Base-by-base conservation (phyloP, 2,888 invertebrate species). In the Ligdia adustata region DNA sequence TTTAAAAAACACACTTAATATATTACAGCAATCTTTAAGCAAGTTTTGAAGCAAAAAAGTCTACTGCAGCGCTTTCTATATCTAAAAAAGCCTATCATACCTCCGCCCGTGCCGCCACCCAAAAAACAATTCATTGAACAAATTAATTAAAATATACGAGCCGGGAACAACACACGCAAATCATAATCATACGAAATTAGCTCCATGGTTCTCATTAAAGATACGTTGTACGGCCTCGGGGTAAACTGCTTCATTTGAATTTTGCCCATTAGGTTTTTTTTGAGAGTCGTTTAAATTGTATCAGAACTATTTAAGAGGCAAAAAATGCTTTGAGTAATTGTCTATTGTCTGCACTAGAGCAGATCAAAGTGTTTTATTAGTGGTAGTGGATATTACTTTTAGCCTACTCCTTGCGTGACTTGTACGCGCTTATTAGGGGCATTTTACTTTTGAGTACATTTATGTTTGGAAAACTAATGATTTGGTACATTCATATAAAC, bases 151-250 rank as follows among this genome's bases (percentile, higher is more conserved):
- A 63, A 67, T 66, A 69, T 60, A 66, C 63, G 61, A 67, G 52
- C 60, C 60, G 61, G 50, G 55, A 65, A 55, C 46, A 57, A 60
- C 60, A 37, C 44, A 58, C 59, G 66, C 66, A 61, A 56, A 61
- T 65, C 65, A 64, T 69, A 69, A 62, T 63, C 64, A 60, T 57
- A 61, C 53, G 54, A 63, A 67, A 68, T 69, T 68, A 71, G 64
- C 59, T 62, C 53, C 55, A 47, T 43, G 45, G 57, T 48, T 59
- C 66, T 72, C 64, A 70, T 75, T 72, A 73, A 53, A 52, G 59
- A 58, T 62, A 62, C 68, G 62, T 31, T 70, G 74, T 79, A 74
- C 63, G 41, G 80, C 81, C 77, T 31, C 56, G 39, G 71, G 81
- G 73, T 52, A 54, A 22, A 61, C 60, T 46, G 34, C 20, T 43